Percentiles rank a stretch among this genome's conserved stretches.
Conservation (phyloP, 2,113 vertebrate species). For the Poicephalus gulielmi region DNA sequence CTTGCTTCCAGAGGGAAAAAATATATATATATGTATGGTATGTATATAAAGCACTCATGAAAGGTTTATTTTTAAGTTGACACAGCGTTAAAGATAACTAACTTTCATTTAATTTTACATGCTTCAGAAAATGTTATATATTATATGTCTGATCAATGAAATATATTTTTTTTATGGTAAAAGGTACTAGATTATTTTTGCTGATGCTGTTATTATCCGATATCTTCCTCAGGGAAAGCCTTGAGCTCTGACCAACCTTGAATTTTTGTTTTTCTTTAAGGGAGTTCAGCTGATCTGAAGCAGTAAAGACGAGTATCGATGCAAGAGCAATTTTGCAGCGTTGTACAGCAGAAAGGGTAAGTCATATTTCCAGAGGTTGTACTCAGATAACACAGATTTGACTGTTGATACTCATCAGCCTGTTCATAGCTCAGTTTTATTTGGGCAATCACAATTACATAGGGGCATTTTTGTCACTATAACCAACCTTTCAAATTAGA, state of each 20-base stretch:
- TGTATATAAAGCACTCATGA: not conserved
- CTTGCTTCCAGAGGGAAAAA: not conserved
- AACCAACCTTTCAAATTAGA: not conserved
- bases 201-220: not conserved
- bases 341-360: not conserved
- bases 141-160: not conserved
- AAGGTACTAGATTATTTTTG: not conserved
- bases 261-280: slow-evolving; percentile 6
- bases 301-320: not conserved
- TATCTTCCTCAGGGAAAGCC: not conserved
- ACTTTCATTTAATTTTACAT: not conserved
- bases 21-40: not conserved
- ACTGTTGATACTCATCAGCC: not conserved
- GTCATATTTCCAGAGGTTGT: not conserved
- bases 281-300: not conserved
- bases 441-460: not conserved
- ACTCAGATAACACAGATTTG: not conserved
- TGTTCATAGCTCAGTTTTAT: not conserved
- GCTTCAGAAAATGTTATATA: not conserved
- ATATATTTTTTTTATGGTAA: not conserved
- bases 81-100: not conserved
- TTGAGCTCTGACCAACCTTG: not conserved
- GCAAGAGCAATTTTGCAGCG: not conserved
- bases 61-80: slow-evolving; percentile 11
- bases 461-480: not conserved